Percentiles rank a stretch among this genome's conserved stretches.
Evolutionary conservation across 2,797 vertebrate species (phyloP).

Genomic region (Euthynnus affinis): DNA sequence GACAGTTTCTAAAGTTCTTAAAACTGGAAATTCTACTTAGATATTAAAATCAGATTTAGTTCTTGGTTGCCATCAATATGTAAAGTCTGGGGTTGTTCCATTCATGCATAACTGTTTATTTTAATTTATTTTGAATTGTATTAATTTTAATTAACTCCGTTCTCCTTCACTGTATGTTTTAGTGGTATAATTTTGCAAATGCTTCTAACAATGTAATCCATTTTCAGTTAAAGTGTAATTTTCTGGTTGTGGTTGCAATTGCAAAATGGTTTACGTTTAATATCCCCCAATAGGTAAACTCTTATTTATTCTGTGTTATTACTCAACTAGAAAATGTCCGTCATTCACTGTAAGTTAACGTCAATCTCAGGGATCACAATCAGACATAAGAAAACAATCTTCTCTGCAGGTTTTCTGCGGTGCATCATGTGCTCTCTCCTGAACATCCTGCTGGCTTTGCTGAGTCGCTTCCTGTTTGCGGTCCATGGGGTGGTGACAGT

Average conservation of each 20-base stretch:
- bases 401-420: slow-evolving; percentile 41
- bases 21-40: too few species aligned
- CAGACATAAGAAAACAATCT: neutral
- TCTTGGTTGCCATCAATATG: neutral
- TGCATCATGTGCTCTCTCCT: slow-evolving; percentile 75
- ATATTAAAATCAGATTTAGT: too few species aligned
- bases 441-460: slow-evolving; percentile 79
- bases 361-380: neutral
- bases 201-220: neutral
- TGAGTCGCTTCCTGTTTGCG: slow-evolving; percentile 85
- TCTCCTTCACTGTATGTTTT: neutral
- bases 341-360: neutral
- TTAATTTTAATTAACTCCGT: neutral
- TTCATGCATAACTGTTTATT: neutral
- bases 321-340: neutral
- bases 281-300: too few species aligned
- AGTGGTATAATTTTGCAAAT: neutral
- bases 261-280: too few species aligned
- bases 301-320: too few species aligned
- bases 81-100: neutral
- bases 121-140: too few species aligned
- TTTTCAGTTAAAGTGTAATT: neutral
- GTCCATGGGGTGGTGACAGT: slow-evolving; percentile 83
- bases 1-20: too few species aligned
- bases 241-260: neutral